These are phyloP conservation scores for Mesembrinibis cayennensis DNA, from an alignment of 2,113 vertebrate species.

Conservation along the genomic window DNA sequence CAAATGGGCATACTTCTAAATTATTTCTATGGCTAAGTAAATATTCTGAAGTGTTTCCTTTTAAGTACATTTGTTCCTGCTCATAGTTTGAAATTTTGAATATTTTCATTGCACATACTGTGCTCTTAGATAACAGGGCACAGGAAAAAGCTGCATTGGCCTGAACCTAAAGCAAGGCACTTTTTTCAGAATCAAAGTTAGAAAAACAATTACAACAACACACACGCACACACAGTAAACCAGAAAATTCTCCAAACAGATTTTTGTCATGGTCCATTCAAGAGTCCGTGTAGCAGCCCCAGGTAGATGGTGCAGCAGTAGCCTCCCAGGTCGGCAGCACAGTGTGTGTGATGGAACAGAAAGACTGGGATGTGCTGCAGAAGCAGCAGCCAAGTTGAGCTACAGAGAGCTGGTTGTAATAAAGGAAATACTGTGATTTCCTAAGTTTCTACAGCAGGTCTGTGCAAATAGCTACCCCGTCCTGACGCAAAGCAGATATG, in stretches of 20 bases:
- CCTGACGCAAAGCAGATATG: neutral
- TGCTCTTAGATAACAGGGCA: neutral
- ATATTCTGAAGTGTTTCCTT: neutral
- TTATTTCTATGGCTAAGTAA: slow-evolving; percentile 14
- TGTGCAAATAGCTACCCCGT: neutral
- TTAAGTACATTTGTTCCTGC: neutral
- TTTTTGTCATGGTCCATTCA: neutral
- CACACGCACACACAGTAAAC: neutral
- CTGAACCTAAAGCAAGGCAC: neutral
- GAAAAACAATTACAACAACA: neutral
- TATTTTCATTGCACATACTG: neutral
- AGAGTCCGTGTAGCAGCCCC: neutral
- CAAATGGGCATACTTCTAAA: neutral
- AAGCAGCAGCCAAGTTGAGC: neutral
- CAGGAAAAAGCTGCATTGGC: neutral
- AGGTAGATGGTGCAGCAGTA: neutral
- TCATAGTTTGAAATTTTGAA: neutral
- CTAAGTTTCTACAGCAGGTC: neutral
- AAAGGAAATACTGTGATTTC: neutral
- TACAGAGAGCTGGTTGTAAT: neutral
- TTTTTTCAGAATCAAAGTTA: neutral
- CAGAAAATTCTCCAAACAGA: neutral
- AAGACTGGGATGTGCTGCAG: neutral
- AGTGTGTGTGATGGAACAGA: neutral
- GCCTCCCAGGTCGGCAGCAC: neutral